phyloP scores from a whole-genome alignment of 2,113 vertebrate genomes.

The Felis chaus region DNA sequence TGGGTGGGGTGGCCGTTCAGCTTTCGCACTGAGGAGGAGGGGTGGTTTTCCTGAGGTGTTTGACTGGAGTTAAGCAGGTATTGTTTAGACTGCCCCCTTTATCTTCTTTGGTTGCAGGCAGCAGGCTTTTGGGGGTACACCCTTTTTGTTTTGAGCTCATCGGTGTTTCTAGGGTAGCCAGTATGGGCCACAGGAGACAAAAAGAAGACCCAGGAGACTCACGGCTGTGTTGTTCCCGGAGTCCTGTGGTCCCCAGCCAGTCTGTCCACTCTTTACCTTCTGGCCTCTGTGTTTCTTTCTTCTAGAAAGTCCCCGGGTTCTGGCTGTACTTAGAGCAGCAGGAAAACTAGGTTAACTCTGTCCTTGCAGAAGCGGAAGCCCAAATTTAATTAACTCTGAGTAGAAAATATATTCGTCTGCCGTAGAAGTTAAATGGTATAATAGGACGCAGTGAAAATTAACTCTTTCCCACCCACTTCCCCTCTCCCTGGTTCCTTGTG shows the following conservation, averaged over 20 bases:
- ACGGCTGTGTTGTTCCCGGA: not conserved
- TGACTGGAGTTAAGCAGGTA: not conserved
- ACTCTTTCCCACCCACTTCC: not conserved
- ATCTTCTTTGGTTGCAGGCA: not conserved
- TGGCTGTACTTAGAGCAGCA: not conserved
- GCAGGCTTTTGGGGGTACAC: not conserved
- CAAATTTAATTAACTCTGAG: not conserved
- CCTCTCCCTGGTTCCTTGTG: not conserved
- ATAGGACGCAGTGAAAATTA: not conserved
- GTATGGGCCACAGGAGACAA: not conserved
- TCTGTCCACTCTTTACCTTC: not conserved
- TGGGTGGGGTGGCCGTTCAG: not conserved
- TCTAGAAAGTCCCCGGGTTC: not conserved
- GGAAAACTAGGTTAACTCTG: not conserved
- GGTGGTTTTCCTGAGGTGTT: not conserved
- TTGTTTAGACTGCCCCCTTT: not conserved
- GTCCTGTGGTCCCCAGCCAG: not conserved
- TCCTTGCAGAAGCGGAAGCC: not conserved
- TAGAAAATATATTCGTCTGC: not conserved
- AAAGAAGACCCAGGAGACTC: not conserved
- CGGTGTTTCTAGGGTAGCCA: not conserved
- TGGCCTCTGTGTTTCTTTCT: not conserved
- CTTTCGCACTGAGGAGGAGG: not conserved
- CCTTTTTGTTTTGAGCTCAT: not conserved
- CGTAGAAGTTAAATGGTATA: not conserved